Evolutionary conservation across 2,113 vertebrate species (phyloP).

Genomic region (Gila orcuttii): DNA sequence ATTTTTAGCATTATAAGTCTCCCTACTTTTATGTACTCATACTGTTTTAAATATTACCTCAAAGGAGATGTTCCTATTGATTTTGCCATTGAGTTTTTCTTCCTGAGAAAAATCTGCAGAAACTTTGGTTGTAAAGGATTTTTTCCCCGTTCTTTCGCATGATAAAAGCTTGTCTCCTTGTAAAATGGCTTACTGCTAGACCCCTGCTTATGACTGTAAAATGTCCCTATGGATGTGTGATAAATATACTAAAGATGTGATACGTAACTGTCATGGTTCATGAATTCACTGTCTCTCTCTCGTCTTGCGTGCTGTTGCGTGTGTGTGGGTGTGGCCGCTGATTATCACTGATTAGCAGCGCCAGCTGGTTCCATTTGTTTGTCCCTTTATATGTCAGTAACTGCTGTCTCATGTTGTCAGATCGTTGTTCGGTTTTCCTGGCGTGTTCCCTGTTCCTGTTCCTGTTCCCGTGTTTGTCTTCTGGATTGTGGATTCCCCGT

Average conservation of each 20-base stretch:
- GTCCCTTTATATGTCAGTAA: no score
- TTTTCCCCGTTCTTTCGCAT: neutral
- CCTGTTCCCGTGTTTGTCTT: no score
- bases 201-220: slow-evolving; percentile 9
- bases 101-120: slow-evolving; percentile 36
- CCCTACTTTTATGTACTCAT: slow-evolving; percentile 37
- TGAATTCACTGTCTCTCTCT: no score
- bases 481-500: no score
- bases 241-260: slow-evolving; percentile 21
- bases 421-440: no score
- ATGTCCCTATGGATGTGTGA: slow-evolving; percentile 18
- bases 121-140: slow-evolving; percentile 7
- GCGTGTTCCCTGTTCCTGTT: no score
- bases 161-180: slow-evolving; percentile 6
- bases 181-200: slow-evolving; percentile 18
- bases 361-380: no score
- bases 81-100: slow-evolving; percentile 36
- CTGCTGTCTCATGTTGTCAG: no score
- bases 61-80: slow-evolving; percentile 37
- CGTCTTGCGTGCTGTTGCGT: no score
- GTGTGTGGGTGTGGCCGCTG: no score
- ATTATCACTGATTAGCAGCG: no score
- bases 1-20: neutral
- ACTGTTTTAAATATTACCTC: slow-evolving; percentile 31
- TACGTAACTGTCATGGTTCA: neutral